A percentile compares a stretch with the other conserved stretches of the same genome.
These are phyloP conservation scores for Brachionus rotundiformis DNA, from an alignment of 1,140 invertebrate genomes.

Conservation along the genomic window DNA sequence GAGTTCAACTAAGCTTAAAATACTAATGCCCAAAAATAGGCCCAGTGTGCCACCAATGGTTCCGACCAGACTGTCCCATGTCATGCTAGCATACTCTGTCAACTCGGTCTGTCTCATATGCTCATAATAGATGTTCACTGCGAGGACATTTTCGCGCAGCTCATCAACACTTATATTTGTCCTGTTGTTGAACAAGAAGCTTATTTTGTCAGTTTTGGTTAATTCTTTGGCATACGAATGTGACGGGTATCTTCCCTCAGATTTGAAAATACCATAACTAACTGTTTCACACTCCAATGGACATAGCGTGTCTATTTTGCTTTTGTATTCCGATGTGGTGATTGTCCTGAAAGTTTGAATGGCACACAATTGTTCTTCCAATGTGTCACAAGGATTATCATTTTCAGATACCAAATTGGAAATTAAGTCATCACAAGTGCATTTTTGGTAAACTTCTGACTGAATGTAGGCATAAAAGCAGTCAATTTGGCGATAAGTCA, in stretches of 20 bases:
- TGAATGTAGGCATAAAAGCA: neutral
- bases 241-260: neutral
- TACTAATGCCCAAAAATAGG: neutral
- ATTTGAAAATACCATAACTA: neutral
- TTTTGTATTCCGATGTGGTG: neutral
- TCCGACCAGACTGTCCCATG: neutral
- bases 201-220: neutral
- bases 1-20: constrained; percentile 1
- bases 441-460: neutral
- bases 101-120: neutral
- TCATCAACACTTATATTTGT: neutral
- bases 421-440: neutral
- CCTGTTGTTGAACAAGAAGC: neutral
- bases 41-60: neutral
- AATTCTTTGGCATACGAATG: neutral
- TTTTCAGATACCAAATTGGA: neutral
- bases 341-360: neutral
- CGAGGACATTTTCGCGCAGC: neutral
- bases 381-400: neutral
- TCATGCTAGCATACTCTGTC: neutral
- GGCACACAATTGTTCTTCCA: neutral
- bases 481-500: neutral
- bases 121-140: neutral
- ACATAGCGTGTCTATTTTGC: neutral
- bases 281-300: neutral